A percentile compares a stretch with the other conserved stretches of the same genome.
Conservation (phyloP, 2,888 invertebrate genomes). For the Andrena trimmerana region DNA sequence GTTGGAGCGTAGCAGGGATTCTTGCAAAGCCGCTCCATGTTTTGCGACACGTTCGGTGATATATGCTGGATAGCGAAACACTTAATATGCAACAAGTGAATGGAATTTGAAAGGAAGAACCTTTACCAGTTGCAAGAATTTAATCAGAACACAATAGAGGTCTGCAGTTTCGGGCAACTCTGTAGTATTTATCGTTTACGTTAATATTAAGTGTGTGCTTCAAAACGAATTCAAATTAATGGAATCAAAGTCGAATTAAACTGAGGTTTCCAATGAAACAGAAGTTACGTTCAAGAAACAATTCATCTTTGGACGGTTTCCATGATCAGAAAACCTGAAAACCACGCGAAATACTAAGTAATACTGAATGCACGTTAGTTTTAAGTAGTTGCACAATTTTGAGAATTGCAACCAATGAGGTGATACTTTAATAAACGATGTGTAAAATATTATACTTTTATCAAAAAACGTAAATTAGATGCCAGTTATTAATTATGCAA, state of each 20-base stretch:
- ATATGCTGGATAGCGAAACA: not conserved
- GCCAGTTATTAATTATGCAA: no score
- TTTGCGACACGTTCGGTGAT: slow-evolving; percentile 1
- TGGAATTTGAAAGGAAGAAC: not conserved
- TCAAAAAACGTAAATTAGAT: no score
- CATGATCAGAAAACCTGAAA: no score
- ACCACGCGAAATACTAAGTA: no score
- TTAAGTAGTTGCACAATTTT: no score
- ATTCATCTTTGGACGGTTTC: no score
- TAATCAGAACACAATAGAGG: slow-evolving; percentile 1
- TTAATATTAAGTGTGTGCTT: not conserved
- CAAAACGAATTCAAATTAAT: slow-evolving; percentile 1
- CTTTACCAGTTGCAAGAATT: not conserved
- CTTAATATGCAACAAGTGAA: not conserved
- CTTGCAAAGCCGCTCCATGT: not conserved
- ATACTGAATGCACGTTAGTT: no score
- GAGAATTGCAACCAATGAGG: no score
- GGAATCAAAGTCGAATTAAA: slow-evolving; percentile 29
- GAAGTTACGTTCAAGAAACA: slow-evolving; percentile 26
- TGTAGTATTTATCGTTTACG: not conserved
- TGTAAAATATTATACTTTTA: no score
- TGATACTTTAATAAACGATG: no score
- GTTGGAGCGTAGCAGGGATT: not conserved
- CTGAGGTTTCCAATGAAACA: slow-evolving; percentile 26
- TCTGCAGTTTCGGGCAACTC: not conserved